Evolutionary conservation across 1,140 invertebrate species (phyloP).

Genomic region (Drosophila suzukii): DNA sequence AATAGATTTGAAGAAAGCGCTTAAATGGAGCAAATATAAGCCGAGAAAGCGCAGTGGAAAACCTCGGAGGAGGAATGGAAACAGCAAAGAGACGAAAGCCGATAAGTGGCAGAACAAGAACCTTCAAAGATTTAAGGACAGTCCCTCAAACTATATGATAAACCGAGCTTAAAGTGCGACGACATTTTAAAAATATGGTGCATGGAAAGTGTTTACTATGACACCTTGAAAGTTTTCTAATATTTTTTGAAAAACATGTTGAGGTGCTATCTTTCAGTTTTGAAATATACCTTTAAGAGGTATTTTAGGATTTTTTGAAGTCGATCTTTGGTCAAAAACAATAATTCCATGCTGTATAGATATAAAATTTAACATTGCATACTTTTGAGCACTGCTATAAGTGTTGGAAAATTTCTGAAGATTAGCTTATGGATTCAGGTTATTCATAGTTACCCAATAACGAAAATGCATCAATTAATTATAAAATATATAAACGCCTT

Average conservation of each 20-base stretch:
- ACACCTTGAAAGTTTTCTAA: neutral
- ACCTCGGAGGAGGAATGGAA: slow-evolving; percentile 13
- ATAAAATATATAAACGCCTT: no score
- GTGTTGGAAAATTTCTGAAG: no score
- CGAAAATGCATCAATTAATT: no score
- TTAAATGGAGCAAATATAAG: slow-evolving; percentile 51
- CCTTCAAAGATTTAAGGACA: slow-evolving; percentile 15
- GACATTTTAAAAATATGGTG: neutral
- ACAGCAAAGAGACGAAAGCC: slow-evolving; percentile 7
- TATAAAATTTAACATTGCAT: neutral
- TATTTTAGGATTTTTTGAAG: neutral
- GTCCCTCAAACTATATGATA: slow-evolving; percentile 6
- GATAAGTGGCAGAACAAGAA: slow-evolving; percentile 15
- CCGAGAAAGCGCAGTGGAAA: slow-evolving; percentile 40
- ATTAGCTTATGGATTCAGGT: no score
- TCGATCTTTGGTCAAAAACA: no score
- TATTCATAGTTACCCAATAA: no score
- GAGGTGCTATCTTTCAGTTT: no score
- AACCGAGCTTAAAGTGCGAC: neutral
- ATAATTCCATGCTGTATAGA: no score
- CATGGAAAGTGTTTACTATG: neutral
- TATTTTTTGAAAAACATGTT: neutral
- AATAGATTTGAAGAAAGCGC: slow-evolving; percentile 50
- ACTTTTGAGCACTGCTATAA: neutral
- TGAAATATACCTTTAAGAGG: no score